These are phyloP conservation scores for Apostichopus japonicus DNA, from an alignment of 35 echinoderm and acorn worm genomes.

Conservation along the genomic window DNA sequence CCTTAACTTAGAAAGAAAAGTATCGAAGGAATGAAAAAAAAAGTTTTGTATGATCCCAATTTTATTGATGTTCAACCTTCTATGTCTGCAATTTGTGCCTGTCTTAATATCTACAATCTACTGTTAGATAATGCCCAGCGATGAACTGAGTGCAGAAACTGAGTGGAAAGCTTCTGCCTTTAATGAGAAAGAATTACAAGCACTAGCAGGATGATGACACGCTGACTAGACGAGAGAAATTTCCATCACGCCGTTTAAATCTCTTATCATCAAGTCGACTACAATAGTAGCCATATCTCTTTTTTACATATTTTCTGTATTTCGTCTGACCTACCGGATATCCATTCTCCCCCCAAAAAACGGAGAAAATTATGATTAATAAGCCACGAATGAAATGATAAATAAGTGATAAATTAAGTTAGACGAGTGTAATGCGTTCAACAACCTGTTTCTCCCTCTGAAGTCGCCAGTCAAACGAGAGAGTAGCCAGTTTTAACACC, in stretches of 20 bases:
- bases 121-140: too few relatives aligned
- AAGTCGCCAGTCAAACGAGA: slow-evolving; percentile 33
- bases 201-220: background rate
- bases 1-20: too few relatives aligned
- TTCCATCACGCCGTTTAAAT: background rate
- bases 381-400: slow-evolving; percentile 5
- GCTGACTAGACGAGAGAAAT: background rate
- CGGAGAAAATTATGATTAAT: background rate
- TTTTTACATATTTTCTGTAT: background rate
- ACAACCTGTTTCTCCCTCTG: slow-evolving; percentile 47
- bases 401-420: slow-evolving; percentile 47
- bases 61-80: too few relatives aligned
- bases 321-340: background rate
- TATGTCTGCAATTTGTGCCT: too few relatives aligned
- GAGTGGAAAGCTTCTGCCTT: background rate
- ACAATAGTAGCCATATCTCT: background rate
- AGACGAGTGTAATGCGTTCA: slow-evolving; percentile 6
- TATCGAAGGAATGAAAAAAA: too few relatives aligned
- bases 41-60: too few relatives aligned
- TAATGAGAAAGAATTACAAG: background rate
- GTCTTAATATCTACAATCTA: too few relatives aligned
- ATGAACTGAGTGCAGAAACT: too few relatives aligned
- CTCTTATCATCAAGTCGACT: background rate
- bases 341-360: background rate
- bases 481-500: slow-evolving; percentile 47